Percentiles rank a stretch among this genome's conserved stretches.
Evolutionary conservation across 1,140 invertebrate genomes (phyloP).

Genomic region (Hylyphantes graminicola): DNA sequence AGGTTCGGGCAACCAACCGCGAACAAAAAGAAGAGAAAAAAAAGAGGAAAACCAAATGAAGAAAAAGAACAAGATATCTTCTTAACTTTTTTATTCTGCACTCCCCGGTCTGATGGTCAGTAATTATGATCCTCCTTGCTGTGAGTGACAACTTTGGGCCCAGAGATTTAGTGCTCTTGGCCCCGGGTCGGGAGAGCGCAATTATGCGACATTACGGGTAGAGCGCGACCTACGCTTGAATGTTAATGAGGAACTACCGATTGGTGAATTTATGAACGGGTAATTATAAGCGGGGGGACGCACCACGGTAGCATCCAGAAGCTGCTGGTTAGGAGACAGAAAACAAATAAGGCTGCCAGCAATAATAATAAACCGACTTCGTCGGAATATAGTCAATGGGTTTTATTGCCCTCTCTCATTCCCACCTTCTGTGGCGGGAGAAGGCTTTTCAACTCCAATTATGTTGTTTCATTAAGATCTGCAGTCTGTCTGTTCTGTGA

Average conservation of each 20-base stretch:
- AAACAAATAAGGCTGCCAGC: no score
- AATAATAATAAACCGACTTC: no score
- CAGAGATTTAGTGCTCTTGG: conserved; percentile 39
- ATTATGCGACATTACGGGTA: conserved; percentile 53
- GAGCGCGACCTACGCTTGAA: conserved; percentile 52
- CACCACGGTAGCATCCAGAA: conserved; percentile 24
- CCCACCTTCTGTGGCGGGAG: no score
- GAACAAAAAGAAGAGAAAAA: background rate
- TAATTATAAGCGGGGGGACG: conserved; percentile 32
- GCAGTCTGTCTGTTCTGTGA: no score
- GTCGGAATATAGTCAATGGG: no score
- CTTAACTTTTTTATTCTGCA: conserved; percentile 23
- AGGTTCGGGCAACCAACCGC: conserved; percentile 10
- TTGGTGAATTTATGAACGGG: conserved; percentile 42
- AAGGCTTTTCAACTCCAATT: no score
- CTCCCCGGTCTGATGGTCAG: conserved; percentile 35
- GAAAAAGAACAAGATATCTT: conserved; percentile 1
- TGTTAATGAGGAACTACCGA: conserved; percentile 47
- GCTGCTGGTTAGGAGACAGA: no score
- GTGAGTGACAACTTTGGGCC: conserved; percentile 40
- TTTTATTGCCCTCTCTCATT: no score
- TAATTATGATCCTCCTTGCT: conserved; percentile 41
- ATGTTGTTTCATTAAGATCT: no score
- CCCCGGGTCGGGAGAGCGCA: conserved; percentile 13
- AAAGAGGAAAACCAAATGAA: background rate